Conservation (phyloP, 2,888 invertebrate genomes). For the Omphaloscelis lunosa region DNA sequence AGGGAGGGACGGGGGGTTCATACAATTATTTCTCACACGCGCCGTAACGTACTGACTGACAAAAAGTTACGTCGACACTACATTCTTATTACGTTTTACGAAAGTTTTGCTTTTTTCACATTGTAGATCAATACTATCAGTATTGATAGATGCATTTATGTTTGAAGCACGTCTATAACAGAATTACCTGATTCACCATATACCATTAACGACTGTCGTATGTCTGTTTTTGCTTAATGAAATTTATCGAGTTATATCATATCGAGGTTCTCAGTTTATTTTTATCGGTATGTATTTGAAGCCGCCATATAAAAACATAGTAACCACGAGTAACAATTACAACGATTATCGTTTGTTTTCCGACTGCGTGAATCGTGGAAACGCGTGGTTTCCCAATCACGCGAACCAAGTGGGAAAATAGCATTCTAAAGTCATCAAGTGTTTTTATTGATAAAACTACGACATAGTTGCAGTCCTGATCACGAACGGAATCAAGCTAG, state of each 20-base stretch:
- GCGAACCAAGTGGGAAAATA: conserved; percentile 39
- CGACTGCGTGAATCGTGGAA: conserved; percentile 52
- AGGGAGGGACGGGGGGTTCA: conserved; percentile 28
- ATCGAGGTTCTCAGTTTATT: neutral
- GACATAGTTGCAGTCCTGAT: neutral
- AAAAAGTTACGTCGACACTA: conserved; percentile 45
- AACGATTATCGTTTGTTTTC: conserved; percentile 27
- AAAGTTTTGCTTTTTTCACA: conserved; percentile 58
- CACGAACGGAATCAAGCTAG: neutral
- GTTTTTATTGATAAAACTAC: conserved; percentile 21
- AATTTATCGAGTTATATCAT: too few relatives aligned
- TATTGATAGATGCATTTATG: neutral
- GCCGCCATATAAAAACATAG: conserved; percentile 17
- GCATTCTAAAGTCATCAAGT: conserved; percentile 10
- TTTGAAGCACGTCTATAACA: neutral
- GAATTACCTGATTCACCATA: neutral
- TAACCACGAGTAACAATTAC: conserved; percentile 34
- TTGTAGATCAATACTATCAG: conserved; percentile 4
- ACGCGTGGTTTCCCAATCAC: conserved; percentile 50
- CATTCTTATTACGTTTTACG: conserved; percentile 50
- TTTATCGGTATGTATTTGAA: neutral
- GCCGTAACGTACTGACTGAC: conserved; percentile 64
- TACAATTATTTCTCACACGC: conserved; percentile 73
- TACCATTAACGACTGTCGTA: neutral
- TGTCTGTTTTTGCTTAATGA: neutral